Evolutionary conservation across 1,140 invertebrate genomes (phyloP).

Genomic region (Laupala kohalensis): DNA sequence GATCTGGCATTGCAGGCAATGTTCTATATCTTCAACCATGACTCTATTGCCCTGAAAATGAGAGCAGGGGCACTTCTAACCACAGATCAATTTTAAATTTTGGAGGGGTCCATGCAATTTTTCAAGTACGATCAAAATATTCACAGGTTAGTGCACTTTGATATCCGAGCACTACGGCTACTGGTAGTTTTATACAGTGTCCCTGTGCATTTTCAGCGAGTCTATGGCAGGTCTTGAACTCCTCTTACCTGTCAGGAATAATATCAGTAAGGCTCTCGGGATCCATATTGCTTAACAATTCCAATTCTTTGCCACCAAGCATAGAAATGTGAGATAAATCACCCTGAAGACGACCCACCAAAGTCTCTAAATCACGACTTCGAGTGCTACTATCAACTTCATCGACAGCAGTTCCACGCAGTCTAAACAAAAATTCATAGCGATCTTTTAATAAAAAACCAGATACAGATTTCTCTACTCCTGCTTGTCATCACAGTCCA

Average conservation of each 20-base stretch:
- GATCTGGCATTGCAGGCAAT: conserved; percentile 1
- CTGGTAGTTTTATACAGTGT: not conserved
- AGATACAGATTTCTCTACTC: too few species aligned
- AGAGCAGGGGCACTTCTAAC: not conserved
- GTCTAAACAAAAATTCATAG: too few species aligned
- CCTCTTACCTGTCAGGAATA: conserved; percentile 51
- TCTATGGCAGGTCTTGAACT: not conserved
- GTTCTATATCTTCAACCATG: conserved; percentile 11
- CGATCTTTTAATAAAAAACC: too few species aligned
- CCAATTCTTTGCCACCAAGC: conserved; percentile 63
- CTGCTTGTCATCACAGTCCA: too few species aligned
- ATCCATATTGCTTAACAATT: conserved; percentile 72
- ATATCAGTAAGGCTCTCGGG: conserved; percentile 67
- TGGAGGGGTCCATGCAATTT: not conserved
- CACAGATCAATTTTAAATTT: not conserved
- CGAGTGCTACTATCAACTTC: conserved; percentile 3
- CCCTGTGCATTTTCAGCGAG: not conserved
- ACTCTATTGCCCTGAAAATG: conserved; percentile 9
- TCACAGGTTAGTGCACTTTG: not conserved
- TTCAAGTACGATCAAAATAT: not conserved
- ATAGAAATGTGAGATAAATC: conserved; percentile 67
- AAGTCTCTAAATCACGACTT: conserved; percentile 32
- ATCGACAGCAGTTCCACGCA: conserved; percentile 1
- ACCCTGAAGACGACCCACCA: conserved; percentile 58
- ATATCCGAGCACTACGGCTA: not conserved